Evolutionary conservation across 2,113 vertebrate genomes (phyloP).

Genomic region (Merops nubicus): DNA sequence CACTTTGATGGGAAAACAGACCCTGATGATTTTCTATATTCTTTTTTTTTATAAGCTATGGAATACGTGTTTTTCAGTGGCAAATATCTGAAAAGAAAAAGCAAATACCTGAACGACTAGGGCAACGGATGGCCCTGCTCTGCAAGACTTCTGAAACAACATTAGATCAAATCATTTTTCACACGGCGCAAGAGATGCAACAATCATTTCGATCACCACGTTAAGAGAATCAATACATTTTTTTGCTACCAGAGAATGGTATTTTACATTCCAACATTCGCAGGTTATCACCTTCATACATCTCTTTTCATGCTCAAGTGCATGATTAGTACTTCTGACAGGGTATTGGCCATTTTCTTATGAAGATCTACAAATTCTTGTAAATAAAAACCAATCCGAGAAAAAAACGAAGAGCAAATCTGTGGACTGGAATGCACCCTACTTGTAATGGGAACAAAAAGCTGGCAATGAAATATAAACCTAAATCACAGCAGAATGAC

Average conservation of each 20-base stretch:
- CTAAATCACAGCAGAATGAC: slow-evolving; percentile 93
- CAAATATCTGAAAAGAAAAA: slow-evolving; percentile 42
- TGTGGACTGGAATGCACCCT: slow-evolving; percentile 87
- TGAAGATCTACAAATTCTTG: slow-evolving; percentile 73
- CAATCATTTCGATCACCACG: slow-evolving; percentile 71
- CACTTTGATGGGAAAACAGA: slow-evolving; percentile 63
- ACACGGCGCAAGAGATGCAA: slow-evolving; percentile 57
- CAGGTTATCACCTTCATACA: slow-evolving; percentile 71
- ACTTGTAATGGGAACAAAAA: slow-evolving; percentile 86
- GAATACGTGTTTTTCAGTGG: slow-evolving; percentile 49
- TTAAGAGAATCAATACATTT: slow-evolving; percentile 65
- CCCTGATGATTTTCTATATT: not conserved
- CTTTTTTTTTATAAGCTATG: slow-evolving; percentile 11
- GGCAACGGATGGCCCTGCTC: not conserved
- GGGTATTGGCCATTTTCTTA: slow-evolving; percentile 70
- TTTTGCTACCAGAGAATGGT: slow-evolving; percentile 52
- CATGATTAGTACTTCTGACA: slow-evolving; percentile 71
- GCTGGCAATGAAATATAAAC: slow-evolving; percentile 88
- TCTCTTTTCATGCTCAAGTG: slow-evolving; percentile 71
- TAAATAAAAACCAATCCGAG: slow-evolving; percentile 82
- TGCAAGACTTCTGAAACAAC: slow-evolving; percentile 56
- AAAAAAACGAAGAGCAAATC: slow-evolving; percentile 75
- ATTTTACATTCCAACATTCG: slow-evolving; percentile 69
- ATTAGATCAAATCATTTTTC: slow-evolving; percentile 70
- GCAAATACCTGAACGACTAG: slow-evolving; percentile 53